These are phyloP conservation scores for Thrips palmi DNA, from an alignment of 1,140 invertebrate species.

Conservation along the genomic window DNA sequence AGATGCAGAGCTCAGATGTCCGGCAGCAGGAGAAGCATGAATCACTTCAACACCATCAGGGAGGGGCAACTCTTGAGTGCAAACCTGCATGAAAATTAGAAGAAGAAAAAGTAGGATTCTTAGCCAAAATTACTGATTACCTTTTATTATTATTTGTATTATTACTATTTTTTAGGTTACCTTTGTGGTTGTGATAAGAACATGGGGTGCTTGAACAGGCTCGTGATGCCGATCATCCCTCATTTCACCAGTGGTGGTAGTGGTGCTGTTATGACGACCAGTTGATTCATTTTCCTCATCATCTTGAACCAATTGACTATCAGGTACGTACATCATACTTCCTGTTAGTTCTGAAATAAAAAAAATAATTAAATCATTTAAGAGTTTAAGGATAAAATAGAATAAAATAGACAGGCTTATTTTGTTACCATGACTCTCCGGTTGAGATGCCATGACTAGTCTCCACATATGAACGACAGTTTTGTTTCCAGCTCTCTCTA, in stretches of 20 bases:
- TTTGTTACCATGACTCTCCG: constrained; percentile 34
- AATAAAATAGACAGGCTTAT: too few species aligned
- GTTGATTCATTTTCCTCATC: constrained; percentile 38
- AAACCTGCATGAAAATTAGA: constrained; percentile 30
- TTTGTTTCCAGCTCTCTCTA: constrained; percentile 64
- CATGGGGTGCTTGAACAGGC: constrained; percentile 27
- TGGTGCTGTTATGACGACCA: constrained; percentile 14
- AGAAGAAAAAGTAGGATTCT: neutral
- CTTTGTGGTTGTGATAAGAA: constrained; percentile 45
- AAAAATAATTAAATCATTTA: constrained; percentile 8
- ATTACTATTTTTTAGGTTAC: constrained; percentile 19
- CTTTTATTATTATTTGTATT: too few species aligned
- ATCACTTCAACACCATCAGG: constrained; percentile 80
- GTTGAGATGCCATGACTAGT: constrained; percentile 72
- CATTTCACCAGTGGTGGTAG: constrained; percentile 12
- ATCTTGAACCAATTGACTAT: constrained; percentile 70
- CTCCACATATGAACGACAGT: constrained; percentile 94
- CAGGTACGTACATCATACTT: constrained; percentile 78
- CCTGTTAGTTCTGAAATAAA: constrained; percentile 30
- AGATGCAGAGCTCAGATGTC: constrained; percentile 92
- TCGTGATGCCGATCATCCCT: constrained; percentile 13
- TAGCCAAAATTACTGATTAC: too few species aligned
- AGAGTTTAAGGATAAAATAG: neutral
- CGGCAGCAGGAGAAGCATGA: constrained; percentile 81
- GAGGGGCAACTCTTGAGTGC: constrained; percentile 64